Conservation (phyloP, 2,113 vertebrate genomes). For the Astur gentilis region DNA sequence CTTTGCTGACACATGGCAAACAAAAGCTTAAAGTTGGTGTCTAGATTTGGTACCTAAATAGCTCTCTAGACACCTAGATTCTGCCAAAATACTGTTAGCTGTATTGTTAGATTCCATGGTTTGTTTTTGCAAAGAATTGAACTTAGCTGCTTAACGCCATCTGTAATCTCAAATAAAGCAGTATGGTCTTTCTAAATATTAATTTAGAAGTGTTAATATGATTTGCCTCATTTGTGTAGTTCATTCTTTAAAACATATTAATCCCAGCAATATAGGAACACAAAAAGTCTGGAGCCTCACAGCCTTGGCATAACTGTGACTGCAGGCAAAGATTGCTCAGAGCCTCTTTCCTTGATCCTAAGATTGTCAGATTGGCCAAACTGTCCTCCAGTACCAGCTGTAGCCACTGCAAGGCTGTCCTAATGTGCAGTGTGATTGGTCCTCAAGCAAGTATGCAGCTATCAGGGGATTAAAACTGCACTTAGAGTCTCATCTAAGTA, state of each 20-base stretch:
- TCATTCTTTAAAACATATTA: background rate
- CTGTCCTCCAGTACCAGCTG: background rate
- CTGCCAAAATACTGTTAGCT: background rate
- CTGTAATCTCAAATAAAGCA: background rate
- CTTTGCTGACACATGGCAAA: background rate
- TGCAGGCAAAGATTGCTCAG: background rate
- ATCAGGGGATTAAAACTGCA: background rate
- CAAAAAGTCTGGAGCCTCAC: background rate
- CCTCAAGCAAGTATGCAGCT: background rate
- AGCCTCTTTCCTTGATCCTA: background rate
- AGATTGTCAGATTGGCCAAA: background rate
- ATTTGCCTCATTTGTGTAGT: background rate
- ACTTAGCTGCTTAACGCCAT: background rate
- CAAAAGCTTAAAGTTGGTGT: background rate
- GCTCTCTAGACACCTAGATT: background rate
- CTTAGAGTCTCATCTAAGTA: background rate
- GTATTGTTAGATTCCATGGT: background rate
- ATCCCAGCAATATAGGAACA: background rate
- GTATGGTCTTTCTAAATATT: background rate
- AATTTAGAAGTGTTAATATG: background rate
- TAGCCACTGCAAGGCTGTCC: background rate
- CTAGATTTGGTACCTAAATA: background rate
- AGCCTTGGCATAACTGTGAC: background rate
- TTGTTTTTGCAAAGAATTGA: background rate
- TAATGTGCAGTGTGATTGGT: background rate